Evolutionary conservation across 2,797 vertebrate species (phyloP).

Genomic region (Scomberomorus guttatus): DNA sequence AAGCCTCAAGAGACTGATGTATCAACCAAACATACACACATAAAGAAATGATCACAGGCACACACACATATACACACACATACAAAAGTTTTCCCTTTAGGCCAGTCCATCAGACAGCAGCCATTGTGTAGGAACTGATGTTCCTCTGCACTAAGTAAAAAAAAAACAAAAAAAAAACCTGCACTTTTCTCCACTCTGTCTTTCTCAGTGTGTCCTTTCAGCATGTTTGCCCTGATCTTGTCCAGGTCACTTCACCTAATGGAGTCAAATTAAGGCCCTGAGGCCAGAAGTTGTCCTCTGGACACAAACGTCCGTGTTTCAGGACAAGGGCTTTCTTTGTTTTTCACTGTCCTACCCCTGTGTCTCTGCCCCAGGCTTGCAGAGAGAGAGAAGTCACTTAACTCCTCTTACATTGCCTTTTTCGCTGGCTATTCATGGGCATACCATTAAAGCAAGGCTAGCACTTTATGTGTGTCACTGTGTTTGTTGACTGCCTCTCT

Average conservation of each 20-base stretch:
- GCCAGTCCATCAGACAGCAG: constrained; percentile 50
- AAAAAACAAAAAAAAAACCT: constrained; percentile 40
- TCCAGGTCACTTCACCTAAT: constrained; percentile 82
- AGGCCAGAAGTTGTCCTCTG: constrained; percentile 57
- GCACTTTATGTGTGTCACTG: constrained; percentile 77
- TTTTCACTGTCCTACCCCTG: constrained; percentile 39
- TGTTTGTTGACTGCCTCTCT: constrained; percentile 51
- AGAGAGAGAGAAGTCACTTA: constrained; percentile 76
- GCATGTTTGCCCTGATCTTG: constrained; percentile 71
- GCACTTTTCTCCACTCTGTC: constrained; percentile 56
- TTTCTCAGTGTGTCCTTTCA: constrained; percentile 70
- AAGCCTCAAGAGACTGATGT: constrained; percentile 42
- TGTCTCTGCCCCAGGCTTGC: constrained; percentile 56
- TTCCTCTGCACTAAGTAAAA: constrained; percentile 37
- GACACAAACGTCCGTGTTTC: constrained; percentile 64
- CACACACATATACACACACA: constrained; percentile 27
- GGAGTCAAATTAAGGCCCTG: constrained; percentile 60
- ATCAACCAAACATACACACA: constrained; percentile 19
- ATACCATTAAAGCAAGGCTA: constrained; percentile 72
- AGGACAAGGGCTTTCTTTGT: constrained; percentile 56
- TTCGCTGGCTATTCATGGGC: constrained; percentile 74
- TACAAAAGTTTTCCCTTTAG: constrained; percentile 46
- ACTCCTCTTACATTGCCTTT: constrained; percentile 75
- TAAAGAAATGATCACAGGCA: constrained; percentile 32
- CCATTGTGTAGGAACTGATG: constrained; percentile 37